Evolutionary conservation across 1,140 invertebrate genomes (phyloP), one percentile per base, ranked within the genome.

Genomic region (Drosophila chauvacae): DNA sequence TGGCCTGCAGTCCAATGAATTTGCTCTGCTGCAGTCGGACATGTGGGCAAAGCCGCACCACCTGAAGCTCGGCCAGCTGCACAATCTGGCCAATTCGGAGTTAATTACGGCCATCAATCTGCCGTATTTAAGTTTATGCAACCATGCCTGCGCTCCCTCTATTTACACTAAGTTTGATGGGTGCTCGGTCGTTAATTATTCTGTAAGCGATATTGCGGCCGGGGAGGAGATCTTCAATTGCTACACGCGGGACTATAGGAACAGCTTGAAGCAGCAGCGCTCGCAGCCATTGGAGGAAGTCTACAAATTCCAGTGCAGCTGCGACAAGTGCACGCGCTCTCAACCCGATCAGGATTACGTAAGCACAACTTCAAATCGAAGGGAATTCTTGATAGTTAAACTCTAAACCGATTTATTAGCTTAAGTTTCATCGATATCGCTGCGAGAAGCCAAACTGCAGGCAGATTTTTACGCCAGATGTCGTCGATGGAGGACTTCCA

Each of bases 141-240:
- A 92, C 64, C 91, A 92, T 56, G 20, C 81, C 37, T 92, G 91
- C 60, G 44, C 26, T 0, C 71, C 84, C 16, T 75, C 70, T 0
- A 69, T 92, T 20, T 51, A 57, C 9, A 78, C 68, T 7, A 61
- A 68, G 42, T 86, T 81, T 35, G 80, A 88, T 33, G 91, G 91
- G 0, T 57, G 75, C 7, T 51, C 30, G 23, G 69, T 80, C 1
- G 64, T 56, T n/a, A 76, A 71, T 37, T 80, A 59, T 57, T 76
- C 91, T 0, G 18, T 18, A 4, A 37, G 10, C 3, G 4, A 68
- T 3, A 71, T 92, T 1, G 16, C 14, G 4, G 13, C 47, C 0
- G 71, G 71, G 13, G 79, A 77, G 20, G 87, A 92, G 48, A 90
- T 92, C 20, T 84, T 72, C 33, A 92, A 92, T 11, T 92, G 91